Percentiles rank a stretch among this genome's conserved stretches.
phyloP scores from a whole-genome alignment of 1,140 invertebrate genomes.

The Tetragnatha versicolor region DNA sequence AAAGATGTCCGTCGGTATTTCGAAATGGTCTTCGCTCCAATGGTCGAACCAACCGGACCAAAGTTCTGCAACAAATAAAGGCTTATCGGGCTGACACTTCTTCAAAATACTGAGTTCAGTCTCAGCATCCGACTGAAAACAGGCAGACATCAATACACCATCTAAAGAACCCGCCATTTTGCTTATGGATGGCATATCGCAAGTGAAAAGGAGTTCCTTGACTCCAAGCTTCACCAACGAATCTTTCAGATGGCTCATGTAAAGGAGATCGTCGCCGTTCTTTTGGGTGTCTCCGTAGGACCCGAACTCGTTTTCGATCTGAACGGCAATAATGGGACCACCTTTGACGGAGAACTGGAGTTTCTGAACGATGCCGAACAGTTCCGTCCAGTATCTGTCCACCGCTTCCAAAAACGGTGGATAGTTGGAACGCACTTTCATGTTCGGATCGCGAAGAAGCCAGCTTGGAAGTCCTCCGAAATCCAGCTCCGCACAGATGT shows the following conservation, averaged over 20 bases:
- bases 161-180: background rate
- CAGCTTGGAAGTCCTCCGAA: conserved; percentile 66
- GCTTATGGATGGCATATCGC: conserved; percentile 9
- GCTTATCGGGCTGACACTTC: no score
- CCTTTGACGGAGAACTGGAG: conserved; percentile 62
- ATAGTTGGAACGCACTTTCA: conserved; percentile 54
- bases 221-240: background rate
- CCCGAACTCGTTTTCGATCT: conserved; percentile 59
- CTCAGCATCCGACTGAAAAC: conserved; percentile 15
- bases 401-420: conserved; percentile 61
- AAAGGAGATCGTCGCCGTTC: background rate
- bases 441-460: conserved; percentile 57
- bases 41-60: no score
- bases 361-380: conserved; percentile 62
- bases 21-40: no score
- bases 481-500: conserved; percentile 68
- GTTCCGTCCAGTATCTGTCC: conserved; percentile 61
- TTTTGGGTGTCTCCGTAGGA: conserved; percentile 5
- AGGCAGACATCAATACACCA: conserved; percentile 28
- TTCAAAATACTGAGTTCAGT: no score
- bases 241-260: conserved; percentile 1
- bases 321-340: conserved; percentile 64
- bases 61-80: no score
- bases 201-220: conserved; percentile 40
- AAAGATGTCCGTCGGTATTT: no score